phyloP scores from a whole-genome alignment of 2,113 vertebrate species.

The Aegypius monachus region DNA sequence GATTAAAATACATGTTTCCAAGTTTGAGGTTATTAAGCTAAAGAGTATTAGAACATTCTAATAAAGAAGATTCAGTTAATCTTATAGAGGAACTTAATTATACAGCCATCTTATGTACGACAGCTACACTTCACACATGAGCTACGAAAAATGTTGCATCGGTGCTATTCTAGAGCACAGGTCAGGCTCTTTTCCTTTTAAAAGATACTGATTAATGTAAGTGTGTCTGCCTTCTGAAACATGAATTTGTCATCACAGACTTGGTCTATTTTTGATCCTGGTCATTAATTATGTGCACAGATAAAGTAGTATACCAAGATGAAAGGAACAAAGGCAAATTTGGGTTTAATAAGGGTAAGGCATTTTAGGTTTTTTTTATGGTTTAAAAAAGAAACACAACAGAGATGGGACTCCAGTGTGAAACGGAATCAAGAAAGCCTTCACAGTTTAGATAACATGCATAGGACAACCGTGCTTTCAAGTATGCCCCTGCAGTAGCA shows the following conservation, averaged over 20 bases:
- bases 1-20: background rate
- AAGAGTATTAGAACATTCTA: background rate
- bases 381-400: background rate
- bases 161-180: background rate
- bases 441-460: background rate
- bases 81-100: background rate
- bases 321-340: slow-evolving; percentile 20
- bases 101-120: rapidly evolving
- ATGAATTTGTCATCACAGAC: slow-evolving; percentile 2
- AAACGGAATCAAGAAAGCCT: background rate
- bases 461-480: background rate
- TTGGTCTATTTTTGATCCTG: slow-evolving; percentile 1
- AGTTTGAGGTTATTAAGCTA: background rate
- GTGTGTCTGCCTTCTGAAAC: background rate
- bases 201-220: background rate
- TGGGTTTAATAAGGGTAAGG: background rate
- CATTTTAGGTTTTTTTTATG: background rate
- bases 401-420: background rate
- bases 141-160: background rate
- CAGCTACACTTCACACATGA: background rate
- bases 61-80: background rate
- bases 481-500: background rate
- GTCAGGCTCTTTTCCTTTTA: background rate
- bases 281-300: background rate
- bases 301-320: background rate